Evolutionary conservation across 2,888 invertebrate genomes (phyloP), one percentile per base, ranked within the genome.

Genomic region (Scaptomyza caliginosa): DNA sequence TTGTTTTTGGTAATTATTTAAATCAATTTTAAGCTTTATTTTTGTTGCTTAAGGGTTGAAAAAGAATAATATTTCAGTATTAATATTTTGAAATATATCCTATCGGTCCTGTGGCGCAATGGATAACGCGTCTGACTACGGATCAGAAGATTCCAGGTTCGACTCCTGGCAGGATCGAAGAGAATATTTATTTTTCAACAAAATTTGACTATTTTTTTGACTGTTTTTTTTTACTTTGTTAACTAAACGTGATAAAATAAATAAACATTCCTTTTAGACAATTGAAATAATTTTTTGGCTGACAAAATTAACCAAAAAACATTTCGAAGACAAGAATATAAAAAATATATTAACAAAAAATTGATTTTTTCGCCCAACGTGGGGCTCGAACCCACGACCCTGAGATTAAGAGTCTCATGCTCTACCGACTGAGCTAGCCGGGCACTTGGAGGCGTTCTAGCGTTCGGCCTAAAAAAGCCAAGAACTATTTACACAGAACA

Each of bases 51-150:
- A 28, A 13, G 13, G 4, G 32, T 13, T 34, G 6, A 16, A 16
- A 40, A n/a, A 32, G 13, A 17, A 7, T n/a, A 30, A 30, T 30
- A 45, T 45, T n/a, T 17, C 8, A 30, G 19, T 28, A 45, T 45
- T n/a, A n/a, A 10, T 28, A n/a, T 30, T n/a, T 10, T 3, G 3
- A 13, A 5, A 3, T 1, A n/a, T 11, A 10, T 10, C 6, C 16
- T 7, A 11, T 11, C 48, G 91, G 91, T 91, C 91, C 90, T 91
- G 91, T 91, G 91, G 91, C 91, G 91, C 91, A 91, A 91, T 91
- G 91, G 91, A 91, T 91, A 91, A 91, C 91, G 91, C 91, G 91
- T 91, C 91, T 91, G 91, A 91, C 91, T 91, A 91, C 91, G 91
- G 91, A 91, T 91, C 90, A 91, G 91, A 91, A 91, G 91, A 91